Evolutionary conservation across 2,888 invertebrate genomes (phyloP).

Genomic region (Spialia ferax): DNA sequence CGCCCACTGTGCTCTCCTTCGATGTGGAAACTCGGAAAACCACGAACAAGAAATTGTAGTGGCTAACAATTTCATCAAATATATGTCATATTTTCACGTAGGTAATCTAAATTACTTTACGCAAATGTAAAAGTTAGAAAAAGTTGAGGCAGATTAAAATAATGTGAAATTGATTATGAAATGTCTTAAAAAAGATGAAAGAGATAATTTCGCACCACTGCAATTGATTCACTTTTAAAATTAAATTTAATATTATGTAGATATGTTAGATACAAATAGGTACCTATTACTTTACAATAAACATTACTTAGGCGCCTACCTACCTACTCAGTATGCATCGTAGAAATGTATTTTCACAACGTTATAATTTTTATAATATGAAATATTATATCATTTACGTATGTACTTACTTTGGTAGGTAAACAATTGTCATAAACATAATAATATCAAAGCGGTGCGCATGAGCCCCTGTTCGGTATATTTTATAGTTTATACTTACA

Average conservation of each 20-base stretch:
- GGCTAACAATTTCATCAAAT: background rate
- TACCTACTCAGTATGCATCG: too few relatives aligned
- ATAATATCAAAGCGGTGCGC: conserved; percentile 58
- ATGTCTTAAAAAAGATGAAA: too few relatives aligned
- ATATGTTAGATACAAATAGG: too few relatives aligned
- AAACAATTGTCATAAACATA: conserved; percentile 49
- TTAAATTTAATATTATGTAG: too few relatives aligned
- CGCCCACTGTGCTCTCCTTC: conserved; percentile 65
- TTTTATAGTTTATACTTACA: conserved; percentile 74
- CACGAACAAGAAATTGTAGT: background rate
- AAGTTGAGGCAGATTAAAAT: too few relatives aligned
- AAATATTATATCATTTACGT: background rate
- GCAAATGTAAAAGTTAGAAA: too few relatives aligned
- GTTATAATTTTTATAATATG: background rate
- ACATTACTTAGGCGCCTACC: too few relatives aligned
- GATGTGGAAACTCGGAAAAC: conserved; percentile 74
- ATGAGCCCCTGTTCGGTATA: conserved; percentile 69
- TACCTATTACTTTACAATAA: too few relatives aligned
- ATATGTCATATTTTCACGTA: background rate
- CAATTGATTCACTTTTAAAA: too few relatives aligned
- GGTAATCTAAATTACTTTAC: background rate
- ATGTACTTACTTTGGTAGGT: too few relatives aligned
- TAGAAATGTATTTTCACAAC: background rate
- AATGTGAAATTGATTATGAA: too few relatives aligned
- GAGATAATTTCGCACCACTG: too few relatives aligned